Conservation (phyloP, 2,797 vertebrate genomes). For the Helarctos malayanus region DNA sequence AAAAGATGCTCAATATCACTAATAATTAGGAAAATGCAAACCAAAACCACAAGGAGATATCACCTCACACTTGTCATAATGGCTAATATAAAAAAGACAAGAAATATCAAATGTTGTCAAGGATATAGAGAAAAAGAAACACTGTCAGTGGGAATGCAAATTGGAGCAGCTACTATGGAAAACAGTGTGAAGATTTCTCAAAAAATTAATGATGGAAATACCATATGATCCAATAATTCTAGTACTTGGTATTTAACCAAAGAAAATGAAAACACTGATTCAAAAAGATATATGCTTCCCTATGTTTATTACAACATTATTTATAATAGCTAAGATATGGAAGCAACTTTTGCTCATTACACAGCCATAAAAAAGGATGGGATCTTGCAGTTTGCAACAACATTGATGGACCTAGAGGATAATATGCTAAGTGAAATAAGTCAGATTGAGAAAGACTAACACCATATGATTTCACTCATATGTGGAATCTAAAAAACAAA, state of each 20-base stretch:
- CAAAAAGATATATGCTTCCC: not conserved
- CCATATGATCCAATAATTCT: not conserved
- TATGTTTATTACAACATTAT: not conserved
- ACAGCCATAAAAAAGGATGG: not conserved
- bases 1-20: not conserved
- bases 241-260: not conserved
- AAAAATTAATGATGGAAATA: not conserved
- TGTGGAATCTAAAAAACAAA: too few species aligned
- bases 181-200: not conserved
- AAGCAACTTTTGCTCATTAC: not conserved
- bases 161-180: not conserved
- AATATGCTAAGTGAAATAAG: not conserved
- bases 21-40: not conserved
- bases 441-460: not conserved
- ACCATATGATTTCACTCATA: too few species aligned
- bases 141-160: not conserved
- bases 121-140: not conserved
- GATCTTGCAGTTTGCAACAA: not conserved
- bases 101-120: not conserved
- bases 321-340: not conserved
- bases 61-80: not conserved
- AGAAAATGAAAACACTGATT: not conserved
- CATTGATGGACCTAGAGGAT: not conserved
- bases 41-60: not conserved
- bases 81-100: not conserved